Base-by-base conservation (phyloP, 2,113 vertebrate species). In the Melanotaenia duboulayi region DNA sequence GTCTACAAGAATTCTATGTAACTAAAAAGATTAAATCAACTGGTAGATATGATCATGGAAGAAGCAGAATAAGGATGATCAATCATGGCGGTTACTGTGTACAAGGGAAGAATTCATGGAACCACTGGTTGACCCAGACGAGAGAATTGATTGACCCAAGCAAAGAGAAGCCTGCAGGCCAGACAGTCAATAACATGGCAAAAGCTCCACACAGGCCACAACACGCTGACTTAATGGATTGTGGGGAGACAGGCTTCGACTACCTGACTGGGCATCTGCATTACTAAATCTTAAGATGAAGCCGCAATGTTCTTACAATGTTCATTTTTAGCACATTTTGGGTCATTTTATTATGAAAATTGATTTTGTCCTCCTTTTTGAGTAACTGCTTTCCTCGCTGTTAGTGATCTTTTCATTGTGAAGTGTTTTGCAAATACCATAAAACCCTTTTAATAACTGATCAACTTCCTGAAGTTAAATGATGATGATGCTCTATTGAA, bases 41-140 rank as follows among this genome's bases (percentile, higher is more conserved):
- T 35, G 59, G 54, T 25, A 71, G 71, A 65, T 61, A 63, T 72
- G 80, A 80, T 80, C 39, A 67, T 44, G 62, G 70, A 74, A 71
- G 65, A 32, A 72, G 71, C 48, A 13, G 57, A 51, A 76, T 61
- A 19, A 39, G 48, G 77, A 65, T 39, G 57, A 79, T 89, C 20
- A 48, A 84, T 84, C 24, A 52, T 4, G 17, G 25, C 52, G 48
- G 74, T 65, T 73, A 57, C 74, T 61, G 58, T 65, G 69, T 48
- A 25, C 4, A 23, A 52, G 58, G 40, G 75, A 25, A 71, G 63
- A 67, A 65, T 65, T 80, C n/a, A 24, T 76, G 74, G 77, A 74
- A 71, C 42, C 54, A 42, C 19, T 62, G 66, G 66, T 61, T 82
- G 89, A 90, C 87, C 89, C 87, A 85, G 88, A 90, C 82, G 63